phyloP scores from a whole-genome alignment of 2,888 invertebrate genomes.

The Monoplex corrugatus region DNA sequence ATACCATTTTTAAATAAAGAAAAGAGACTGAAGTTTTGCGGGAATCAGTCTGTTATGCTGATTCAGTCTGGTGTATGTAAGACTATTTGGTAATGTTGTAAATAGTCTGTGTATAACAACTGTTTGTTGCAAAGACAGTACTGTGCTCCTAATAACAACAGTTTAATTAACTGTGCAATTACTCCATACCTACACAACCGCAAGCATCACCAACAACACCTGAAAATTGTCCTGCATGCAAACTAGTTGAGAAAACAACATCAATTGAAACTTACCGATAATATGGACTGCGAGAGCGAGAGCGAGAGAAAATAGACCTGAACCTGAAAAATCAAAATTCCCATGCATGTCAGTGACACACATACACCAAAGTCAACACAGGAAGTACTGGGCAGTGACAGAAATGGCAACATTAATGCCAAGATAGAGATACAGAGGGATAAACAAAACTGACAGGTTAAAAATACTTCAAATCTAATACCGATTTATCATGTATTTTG shows the following conservation, averaged over 20 bases:
- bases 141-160: too few relatives aligned
- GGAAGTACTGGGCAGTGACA: too few relatives aligned
- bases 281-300: conserved; percentile 30
- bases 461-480: background rate
- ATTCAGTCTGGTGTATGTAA: too few relatives aligned
- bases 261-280: conserved; percentile 26
- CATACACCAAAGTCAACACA: background rate
- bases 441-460: background rate
- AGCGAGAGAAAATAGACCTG: conserved; percentile 42
- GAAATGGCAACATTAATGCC: too few relatives aligned
- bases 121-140: too few relatives aligned
- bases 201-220: background rate
- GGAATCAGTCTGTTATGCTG: too few relatives aligned
- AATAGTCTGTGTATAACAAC: too few relatives aligned
- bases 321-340: conserved; percentile 36
- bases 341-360: conserved; percentile 35
- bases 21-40: too few relatives aligned
- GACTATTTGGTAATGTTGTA: too few relatives aligned
- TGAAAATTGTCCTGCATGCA: background rate
- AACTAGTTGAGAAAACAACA: background rate
- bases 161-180: too few relatives aligned
- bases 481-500: conserved; percentile 59
- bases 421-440: background rate
- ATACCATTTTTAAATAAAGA: too few relatives aligned
- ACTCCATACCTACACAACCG: too few relatives aligned